Percentiles rank a stretch among this genome's conserved stretches.
phyloP scores from a whole-genome alignment of 2,113 vertebrate species.

The Orycteropus afer region DNA sequence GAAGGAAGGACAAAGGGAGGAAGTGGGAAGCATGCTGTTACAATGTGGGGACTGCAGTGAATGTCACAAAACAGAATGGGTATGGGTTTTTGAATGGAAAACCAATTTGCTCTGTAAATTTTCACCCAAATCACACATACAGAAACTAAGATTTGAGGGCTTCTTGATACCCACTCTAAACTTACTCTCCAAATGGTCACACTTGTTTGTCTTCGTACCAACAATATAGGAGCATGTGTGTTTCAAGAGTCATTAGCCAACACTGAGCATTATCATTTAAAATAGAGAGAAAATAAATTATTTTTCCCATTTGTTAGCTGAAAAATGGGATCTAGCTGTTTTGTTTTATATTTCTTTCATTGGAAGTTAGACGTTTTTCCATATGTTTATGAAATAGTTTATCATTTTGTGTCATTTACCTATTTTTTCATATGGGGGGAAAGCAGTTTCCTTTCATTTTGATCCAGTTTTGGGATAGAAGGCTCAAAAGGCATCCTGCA shows the following conservation, averaged over 20 bases:
- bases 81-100: too few relatives aligned
- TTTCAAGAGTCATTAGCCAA: not conserved
- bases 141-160: slow-evolving; percentile 49
- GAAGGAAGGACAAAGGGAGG: too few relatives aligned
- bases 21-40: too few relatives aligned
- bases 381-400: slow-evolving; percentile 2
- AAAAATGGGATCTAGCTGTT: slow-evolving; percentile 36
- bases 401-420: slow-evolving; percentile 34
- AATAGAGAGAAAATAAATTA: not conserved
- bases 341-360: slow-evolving; percentile 38
- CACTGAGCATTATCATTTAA: not conserved
- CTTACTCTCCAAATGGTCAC: slow-evolving; percentile 8
- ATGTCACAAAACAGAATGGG: too few relatives aligned
- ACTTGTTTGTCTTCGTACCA: slow-evolving; percentile 11
- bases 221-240: not conserved
- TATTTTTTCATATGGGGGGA: not conserved
- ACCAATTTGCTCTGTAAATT: too few relatives aligned
- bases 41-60: too few relatives aligned
- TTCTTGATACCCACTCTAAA: slow-evolving; percentile 19
- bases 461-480: not conserved
- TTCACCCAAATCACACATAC: too few relatives aligned
- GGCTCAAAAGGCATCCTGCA: slow-evolving; percentile 17
- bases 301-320: not conserved
- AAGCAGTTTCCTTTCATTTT: slow-evolving; percentile 49
- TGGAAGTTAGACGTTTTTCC: slow-evolving; percentile 10